Evolutionary conservation across 2,113 vertebrate species (phyloP).

Genomic region (Oxyruncus cristatus): DNA sequence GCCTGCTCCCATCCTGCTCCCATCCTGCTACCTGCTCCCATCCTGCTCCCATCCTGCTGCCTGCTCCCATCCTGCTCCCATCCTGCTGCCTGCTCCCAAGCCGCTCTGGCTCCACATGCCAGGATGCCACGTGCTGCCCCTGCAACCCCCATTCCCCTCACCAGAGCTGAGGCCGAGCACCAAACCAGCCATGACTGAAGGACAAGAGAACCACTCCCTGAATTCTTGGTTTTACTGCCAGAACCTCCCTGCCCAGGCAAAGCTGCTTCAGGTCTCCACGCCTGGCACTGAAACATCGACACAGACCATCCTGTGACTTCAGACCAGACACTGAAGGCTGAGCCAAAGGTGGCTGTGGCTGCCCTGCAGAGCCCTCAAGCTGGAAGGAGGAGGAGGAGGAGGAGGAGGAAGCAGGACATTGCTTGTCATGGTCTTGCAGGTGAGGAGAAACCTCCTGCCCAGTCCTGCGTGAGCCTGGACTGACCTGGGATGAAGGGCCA

Average conservation of each 20-base stretch:
- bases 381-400: background rate
- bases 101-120: accelerated
- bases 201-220: background rate
- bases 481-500: accelerated
- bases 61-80: no score
- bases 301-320: accelerated
- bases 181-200: background rate
- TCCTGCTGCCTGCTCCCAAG: background rate
- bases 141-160: accelerated
- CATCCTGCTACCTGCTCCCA: background rate
- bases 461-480: background rate
- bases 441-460: background rate
- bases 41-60: background rate
- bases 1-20: background rate
- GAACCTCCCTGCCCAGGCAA: background rate
- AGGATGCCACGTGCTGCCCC: background rate
- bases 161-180: accelerated
- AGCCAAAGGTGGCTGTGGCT: background rate
- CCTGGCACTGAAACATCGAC: background rate
- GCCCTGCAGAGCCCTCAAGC: background rate
- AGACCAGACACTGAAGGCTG: background rate
- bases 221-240: background rate
- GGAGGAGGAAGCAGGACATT: background rate
- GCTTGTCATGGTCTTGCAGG: background rate
- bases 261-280: background rate